Evolutionary conservation across 2,113 vertebrate genomes (phyloP).

Genomic region (Myanophis thanlyinensis): DNA sequence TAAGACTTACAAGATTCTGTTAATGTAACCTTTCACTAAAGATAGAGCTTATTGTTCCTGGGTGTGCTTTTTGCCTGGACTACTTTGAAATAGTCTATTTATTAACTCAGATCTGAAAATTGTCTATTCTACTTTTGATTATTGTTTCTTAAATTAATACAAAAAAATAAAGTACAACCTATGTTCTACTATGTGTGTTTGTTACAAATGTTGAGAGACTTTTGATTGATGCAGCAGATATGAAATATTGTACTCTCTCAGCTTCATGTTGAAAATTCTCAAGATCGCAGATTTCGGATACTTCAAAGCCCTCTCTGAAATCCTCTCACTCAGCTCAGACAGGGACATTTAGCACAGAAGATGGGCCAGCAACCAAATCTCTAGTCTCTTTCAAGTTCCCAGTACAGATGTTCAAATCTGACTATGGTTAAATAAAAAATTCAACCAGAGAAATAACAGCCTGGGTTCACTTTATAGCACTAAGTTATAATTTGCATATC

Average conservation of each 20-base stretch:
- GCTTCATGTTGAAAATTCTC: not conserved
- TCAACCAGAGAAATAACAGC: not conserved
- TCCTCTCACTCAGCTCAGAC: not conserved
- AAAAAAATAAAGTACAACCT: not conserved
- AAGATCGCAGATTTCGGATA: not conserved
- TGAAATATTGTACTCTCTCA: not conserved
- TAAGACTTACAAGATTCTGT: not conserved
- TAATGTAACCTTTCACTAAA: not conserved
- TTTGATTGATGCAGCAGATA: not conserved
- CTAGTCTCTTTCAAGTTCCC: not conserved
- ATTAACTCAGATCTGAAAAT: not conserved
- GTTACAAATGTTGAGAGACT: not conserved
- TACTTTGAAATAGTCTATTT: not conserved
- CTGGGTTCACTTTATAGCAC: not conserved
- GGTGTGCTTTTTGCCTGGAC: not conserved
- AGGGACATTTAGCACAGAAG: not conserved
- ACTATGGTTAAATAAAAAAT: not conserved
- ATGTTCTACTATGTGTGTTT: not conserved
- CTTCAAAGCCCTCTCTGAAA: not conserved
- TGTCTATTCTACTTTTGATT: not conserved
- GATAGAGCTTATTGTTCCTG: not conserved
- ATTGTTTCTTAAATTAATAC: not conserved
- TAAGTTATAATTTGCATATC: not conserved
- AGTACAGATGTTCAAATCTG: not conserved
- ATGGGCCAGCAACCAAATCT: not conserved